Percentiles rank a stretch among this genome's conserved stretches.
Conservation (phyloP, 1,140 invertebrate genomes). For the Lucilia cuprina region DNA sequence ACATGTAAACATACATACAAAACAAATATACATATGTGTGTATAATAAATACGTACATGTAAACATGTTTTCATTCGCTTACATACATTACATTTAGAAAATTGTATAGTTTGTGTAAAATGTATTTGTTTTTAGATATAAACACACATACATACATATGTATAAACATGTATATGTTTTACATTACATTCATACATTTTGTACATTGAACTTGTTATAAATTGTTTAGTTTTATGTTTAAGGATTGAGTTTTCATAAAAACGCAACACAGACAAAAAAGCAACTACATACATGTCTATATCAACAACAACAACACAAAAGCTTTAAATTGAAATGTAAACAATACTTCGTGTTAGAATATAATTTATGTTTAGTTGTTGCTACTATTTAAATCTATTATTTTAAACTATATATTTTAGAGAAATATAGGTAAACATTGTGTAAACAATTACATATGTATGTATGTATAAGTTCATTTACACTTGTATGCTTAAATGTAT, state of each 20-base stretch:
- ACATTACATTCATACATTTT: not conserved
- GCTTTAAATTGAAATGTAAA: not conserved
- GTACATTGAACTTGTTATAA: not conserved
- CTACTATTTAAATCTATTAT: not conserved
- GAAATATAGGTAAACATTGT: no score
- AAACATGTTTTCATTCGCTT: not conserved
- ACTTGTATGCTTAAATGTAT: no score
- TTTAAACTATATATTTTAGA: not conserved
- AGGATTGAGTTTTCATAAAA: not conserved
- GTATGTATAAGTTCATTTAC: no score
- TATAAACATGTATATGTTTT: not conserved
- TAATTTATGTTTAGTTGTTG: not conserved
- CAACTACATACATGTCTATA: no score
- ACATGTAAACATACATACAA: not conserved
- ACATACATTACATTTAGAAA: not conserved
- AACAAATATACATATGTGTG: not conserved
- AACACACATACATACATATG: not conserved
- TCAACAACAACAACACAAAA: no score
- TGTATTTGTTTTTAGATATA: no score
- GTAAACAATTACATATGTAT: no score
- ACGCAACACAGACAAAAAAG: no score
- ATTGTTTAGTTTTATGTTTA: not conserved
- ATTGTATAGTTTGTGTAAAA: not conserved
- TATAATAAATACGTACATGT: not conserved
- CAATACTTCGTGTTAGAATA: not conserved